A percentile compares a stretch with the other conserved stretches of the same genome.
These are phyloP conservation scores for Keiferia lycopersicella DNA, from an alignment of 2,888 invertebrate genomes.

Conservation along the genomic window DNA sequence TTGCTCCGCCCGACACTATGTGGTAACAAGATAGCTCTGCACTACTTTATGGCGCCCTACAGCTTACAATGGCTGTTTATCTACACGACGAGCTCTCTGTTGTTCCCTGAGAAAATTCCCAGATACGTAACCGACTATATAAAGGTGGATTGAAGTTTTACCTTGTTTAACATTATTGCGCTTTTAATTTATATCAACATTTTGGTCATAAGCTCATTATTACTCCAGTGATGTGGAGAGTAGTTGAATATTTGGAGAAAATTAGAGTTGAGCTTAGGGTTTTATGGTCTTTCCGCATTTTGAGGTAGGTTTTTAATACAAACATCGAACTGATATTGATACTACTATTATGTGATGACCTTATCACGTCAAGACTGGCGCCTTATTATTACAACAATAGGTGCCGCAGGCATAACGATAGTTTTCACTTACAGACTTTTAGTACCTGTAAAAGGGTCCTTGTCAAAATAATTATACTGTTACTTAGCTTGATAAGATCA, in stretches of 20 bases:
- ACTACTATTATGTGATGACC: neutral
- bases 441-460: too few relatives aligned
- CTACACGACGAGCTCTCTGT: neutral
- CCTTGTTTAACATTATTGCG: neutral
- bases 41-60: conserved; percentile 17
- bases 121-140: neutral
- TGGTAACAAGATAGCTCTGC: conserved; percentile 29
- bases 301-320: neutral
- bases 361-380: neutral
- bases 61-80: conserved; percentile 21
- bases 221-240: too few relatives aligned
- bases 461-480: too few relatives aligned
- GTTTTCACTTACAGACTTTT: neutral
- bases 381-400: neutral
- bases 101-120: neutral
- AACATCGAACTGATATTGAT: neutral
- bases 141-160: neutral
- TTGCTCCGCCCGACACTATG: conserved; percentile 31
- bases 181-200: too few relatives aligned
- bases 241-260: too few relatives aligned
- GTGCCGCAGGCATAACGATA: neutral
- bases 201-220: too few relatives aligned
- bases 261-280: too few relatives aligned
- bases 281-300: neutral
- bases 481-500: too few relatives aligned